Base-by-base conservation (phyloP, 2,797 vertebrate species). In the Heteromormyrus szaboi region DNA sequence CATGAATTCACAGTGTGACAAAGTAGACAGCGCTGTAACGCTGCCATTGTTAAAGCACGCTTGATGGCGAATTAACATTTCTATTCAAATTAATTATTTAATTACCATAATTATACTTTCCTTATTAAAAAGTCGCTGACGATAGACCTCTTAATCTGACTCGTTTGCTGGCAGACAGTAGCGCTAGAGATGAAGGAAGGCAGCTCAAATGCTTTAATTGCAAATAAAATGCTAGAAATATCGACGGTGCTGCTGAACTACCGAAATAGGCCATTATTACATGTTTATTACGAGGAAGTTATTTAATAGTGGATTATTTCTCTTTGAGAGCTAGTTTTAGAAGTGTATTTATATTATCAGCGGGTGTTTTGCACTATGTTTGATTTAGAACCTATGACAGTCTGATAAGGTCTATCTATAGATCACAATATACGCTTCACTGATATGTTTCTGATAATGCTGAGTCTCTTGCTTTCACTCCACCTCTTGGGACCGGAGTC, bases 51-150 rank as follows among this genome's bases (percentile, higher is more conserved):
- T 90, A 88, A 88, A 59, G 87, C 85, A 84, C 86, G 88, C 91
- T 90, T 90, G 90, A 90, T 90, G 89, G 46, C 46, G 84, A 88
- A 92, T 92, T 90, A 91, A 89, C 90, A 90, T 91, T 91, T 89
- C 87, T 86, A 90, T 93, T 91, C 87, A 91, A 59, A 91, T 90
- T 53, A 91, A 91, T 90, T 88, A 65, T 85, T 1, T 53, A 29
- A 91, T 91, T 90, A 89, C 54, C 90, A 90, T 93, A 92, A 91
- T 93, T 91, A 59, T 88, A 90, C 92, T 92, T 91, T 86, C 88
- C 86, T 91, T 91, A 76, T 76, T 76, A 76, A 76, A 76, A 76
- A 76, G 68, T 76, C 68, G 68, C 68, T 76, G 68, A 76, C 68
- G 33, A 76, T 85, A 85, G 68, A 90, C 89, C 56, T 84, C 50